phyloP scores from a whole-genome alignment of 1,140 invertebrate species.

The Oncopodura yosiiana region DNA sequence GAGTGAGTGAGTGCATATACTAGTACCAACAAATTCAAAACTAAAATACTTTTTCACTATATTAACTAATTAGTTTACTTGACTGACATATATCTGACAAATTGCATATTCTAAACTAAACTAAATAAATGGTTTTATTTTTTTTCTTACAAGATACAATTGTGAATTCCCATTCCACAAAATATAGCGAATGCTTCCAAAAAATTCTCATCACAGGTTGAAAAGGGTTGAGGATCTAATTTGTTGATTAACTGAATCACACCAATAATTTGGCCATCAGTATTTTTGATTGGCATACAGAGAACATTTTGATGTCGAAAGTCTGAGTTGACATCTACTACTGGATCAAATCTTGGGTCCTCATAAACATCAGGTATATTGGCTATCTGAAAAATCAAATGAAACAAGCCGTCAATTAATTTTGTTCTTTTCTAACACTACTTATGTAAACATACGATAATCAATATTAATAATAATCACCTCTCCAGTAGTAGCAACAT shows the following conservation, averaged over 20 bases:
- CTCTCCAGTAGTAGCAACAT: slow-evolving; percentile 91
- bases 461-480: slow-evolving; percentile 46
- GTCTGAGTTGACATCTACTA: slow-evolving; percentile 62
- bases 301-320: slow-evolving; percentile 76
- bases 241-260: slow-evolving; percentile 91
- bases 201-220: slow-evolving; percentile 85
- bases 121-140: too few relatives aligned
- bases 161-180: slow-evolving; percentile 94
- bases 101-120: too few relatives aligned
- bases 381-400: slow-evolving; percentile 54
- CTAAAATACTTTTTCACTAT: too few relatives aligned
- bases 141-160: slow-evolving; percentile 85
- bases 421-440: not conserved
- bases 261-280: slow-evolving; percentile 76
- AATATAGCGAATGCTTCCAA: slow-evolving; percentile 95
- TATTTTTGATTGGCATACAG: slow-evolving; percentile 88
- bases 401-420: not conserved
- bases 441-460: not conserved
- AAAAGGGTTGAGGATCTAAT: slow-evolving; percentile 75
- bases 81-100: too few relatives aligned
- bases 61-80: too few relatives aligned
- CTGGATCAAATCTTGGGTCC: slow-evolving; percentile 81
- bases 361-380: slow-evolving; percentile 83
- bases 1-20: too few relatives aligned
- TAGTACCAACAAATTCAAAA: too few relatives aligned